Percentiles rank a stretch among this genome's conserved stretches.
These are phyloP conservation scores for Amphiprion ocellaris DNA, from an alignment of 2,113 vertebrate genomes.

Conservation along the genomic window DNA sequence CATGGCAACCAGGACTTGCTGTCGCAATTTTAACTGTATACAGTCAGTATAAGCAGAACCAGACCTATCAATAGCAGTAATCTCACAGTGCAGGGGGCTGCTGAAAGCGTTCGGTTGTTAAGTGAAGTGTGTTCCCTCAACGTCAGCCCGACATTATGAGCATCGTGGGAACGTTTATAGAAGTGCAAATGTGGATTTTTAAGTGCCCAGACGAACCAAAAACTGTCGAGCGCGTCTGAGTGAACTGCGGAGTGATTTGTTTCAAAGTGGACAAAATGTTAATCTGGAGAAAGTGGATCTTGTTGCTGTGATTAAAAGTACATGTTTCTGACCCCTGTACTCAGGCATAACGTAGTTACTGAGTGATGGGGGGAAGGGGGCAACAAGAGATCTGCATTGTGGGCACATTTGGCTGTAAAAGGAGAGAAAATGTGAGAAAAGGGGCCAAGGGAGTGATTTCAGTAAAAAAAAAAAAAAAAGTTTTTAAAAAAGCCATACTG, in stretches of 20 bases:
- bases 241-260: constrained; percentile 13
- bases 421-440: constrained; percentile 21
- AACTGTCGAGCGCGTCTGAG: constrained; percentile 12
- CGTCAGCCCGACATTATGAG: background rate
- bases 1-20: constrained; percentile 48
- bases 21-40: constrained; percentile 34
- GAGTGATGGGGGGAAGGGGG: constrained; percentile 40
- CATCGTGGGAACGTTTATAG: background rate
- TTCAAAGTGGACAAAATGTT: constrained; percentile 51
- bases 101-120: constrained; percentile 25
- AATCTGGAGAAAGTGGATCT: constrained; percentile 60
- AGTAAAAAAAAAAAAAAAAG: background rate
- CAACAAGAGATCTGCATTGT: constrained; percentile 27
- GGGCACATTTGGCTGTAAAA: constrained; percentile 38
- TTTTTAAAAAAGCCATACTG: background rate
- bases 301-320: constrained; percentile 73
- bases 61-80: constrained; percentile 21
- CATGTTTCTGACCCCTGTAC: constrained; percentile 67
- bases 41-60: constrained; percentile 28
- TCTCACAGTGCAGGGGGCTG: constrained; percentile 4
- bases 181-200: constrained; percentile 11
- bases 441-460: constrained; percentile 13
- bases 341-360: constrained; percentile 48
- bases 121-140: constrained; percentile 25
- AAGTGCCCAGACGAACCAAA: constrained; percentile 19